Evolutionary conservation across 1,140 invertebrate species (phyloP), one percentile per base, ranked within the genome.

Genomic region (Melanaphis sacchari): DNA sequence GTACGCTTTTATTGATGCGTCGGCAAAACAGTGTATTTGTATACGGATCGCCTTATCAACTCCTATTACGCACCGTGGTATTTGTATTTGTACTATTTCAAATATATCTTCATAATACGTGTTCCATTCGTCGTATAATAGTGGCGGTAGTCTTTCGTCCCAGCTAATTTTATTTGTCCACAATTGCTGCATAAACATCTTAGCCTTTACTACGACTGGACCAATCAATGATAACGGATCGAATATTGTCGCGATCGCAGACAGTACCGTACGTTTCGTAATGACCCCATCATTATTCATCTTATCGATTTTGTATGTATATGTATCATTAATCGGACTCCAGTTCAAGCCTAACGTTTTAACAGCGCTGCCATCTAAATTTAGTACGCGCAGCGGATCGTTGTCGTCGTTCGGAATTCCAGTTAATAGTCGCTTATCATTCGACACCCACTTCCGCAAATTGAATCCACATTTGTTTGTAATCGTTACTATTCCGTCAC

Each of bases 151-250:
- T 76, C 46, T 49, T 1, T 94, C 90, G 66, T 94, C 94, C 93
- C 94, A 94, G 9, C 52, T 43, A 8, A 94, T 41, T 31, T 94
- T 94, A 26, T 82, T 38, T 46, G 4, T 36, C 93, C 94, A 94
- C 93, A 94, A 81, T 40, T 85, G 81, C 81, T 94, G 94, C 91
- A 94, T 94, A 11, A 94, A n/a, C 8, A 93, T 41, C 89, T 94
- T 94, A 2, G 92, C 94, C 8, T 2, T 52, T 11, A 94, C 41
- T 36, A 93, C 84, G 24, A 93, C 43, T 52, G 94, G 94, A 0
- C 94, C 93, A 26, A 94, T 43, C 41, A 94, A 85, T 26, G 94
- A 94, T 6, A 94, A 59, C 7, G 94, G 94, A 81, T 94, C 94
- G 88, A 94, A 94, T 43, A 94, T 92, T 38, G 82, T 66, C 15